Evolutionary conservation across 2,888 invertebrate species (phyloP).

Genomic region (Meghimatium bilineatum): DNA sequence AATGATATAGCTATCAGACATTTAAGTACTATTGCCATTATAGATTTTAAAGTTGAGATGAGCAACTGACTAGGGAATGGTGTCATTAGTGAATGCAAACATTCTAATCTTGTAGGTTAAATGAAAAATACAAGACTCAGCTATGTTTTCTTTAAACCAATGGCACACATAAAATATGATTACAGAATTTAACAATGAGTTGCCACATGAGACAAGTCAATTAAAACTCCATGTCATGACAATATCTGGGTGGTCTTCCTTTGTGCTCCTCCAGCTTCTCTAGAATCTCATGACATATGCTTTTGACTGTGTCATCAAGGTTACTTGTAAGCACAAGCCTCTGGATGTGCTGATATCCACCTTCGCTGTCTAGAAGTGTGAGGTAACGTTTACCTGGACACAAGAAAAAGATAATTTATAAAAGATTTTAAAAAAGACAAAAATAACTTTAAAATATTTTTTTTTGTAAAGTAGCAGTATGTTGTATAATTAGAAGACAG

Average conservation of each 20-base stretch:
- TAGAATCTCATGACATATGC: slow-evolving; percentile 44
- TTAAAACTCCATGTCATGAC: slow-evolving; percentile 39
- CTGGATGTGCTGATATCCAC: slow-evolving; percentile 42
- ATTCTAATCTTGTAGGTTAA: neutral
- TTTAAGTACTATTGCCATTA: neutral
- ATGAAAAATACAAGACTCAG: neutral
- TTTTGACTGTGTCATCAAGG: slow-evolving; percentile 27
- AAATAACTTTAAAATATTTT: no score
- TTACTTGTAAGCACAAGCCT: slow-evolving; percentile 6
- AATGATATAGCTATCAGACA: neutral
- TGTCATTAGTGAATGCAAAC: neutral
- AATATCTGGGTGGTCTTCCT: slow-evolving; percentile 36
- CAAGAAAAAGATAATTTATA: neutral
- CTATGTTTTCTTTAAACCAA: neutral
- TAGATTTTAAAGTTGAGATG: neutral
- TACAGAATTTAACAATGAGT: slow-evolving; percentile 8
- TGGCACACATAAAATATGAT: slow-evolving; percentile 3
- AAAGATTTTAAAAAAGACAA: neutral
- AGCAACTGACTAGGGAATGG: neutral
- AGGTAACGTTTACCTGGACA: slow-evolving; percentile 41
- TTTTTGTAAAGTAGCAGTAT: no score
- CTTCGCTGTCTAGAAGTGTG: slow-evolving; percentile 42
- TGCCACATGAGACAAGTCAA: neutral
- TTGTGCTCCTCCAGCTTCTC: slow-evolving; percentile 41
- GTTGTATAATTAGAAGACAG: no score